A percentile compares a stretch with the other conserved stretches of the same genome.
Evolutionary conservation across 2,113 vertebrate species (phyloP).

Genomic region (Cheirogaleus medius): DNA sequence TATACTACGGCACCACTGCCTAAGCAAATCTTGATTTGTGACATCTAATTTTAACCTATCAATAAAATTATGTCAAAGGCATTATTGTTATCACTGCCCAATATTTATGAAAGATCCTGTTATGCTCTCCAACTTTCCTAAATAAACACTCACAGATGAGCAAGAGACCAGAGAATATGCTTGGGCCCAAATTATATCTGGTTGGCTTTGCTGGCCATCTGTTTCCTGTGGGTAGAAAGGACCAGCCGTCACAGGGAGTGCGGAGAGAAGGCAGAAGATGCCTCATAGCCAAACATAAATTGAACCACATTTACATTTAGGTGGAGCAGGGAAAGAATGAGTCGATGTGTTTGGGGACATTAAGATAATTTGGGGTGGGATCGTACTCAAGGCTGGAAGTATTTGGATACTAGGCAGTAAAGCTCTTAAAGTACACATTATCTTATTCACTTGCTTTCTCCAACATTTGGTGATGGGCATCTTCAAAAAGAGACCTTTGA

Average conservation of each 20-base stretch:
- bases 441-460: background rate
- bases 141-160: background rate
- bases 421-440: fast-evolving
- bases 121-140: background rate
- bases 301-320: background rate
- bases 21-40: too few species aligned
- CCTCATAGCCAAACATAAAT: fast-evolving
- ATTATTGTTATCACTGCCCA: too few species aligned
- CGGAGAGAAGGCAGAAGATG: background rate
- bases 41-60: too few species aligned
- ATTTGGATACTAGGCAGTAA: background rate
- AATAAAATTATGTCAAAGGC: background rate
- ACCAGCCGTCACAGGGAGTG: background rate
- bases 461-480: background rate
- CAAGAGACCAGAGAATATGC: background rate
- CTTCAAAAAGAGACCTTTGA: background rate
- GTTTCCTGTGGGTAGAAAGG: background rate
- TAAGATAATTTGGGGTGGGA: background rate
- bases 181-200: background rate
- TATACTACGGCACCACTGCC: fast-evolving
- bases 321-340: background rate
- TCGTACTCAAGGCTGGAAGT: too few species aligned
- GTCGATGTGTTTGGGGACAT: background rate
- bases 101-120: background rate
- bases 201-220: background rate